These are phyloP conservation scores for Epinephelus fuscoguttatus DNA, from an alignment of 2,113 vertebrate genomes.

Conservation along the genomic window DNA sequence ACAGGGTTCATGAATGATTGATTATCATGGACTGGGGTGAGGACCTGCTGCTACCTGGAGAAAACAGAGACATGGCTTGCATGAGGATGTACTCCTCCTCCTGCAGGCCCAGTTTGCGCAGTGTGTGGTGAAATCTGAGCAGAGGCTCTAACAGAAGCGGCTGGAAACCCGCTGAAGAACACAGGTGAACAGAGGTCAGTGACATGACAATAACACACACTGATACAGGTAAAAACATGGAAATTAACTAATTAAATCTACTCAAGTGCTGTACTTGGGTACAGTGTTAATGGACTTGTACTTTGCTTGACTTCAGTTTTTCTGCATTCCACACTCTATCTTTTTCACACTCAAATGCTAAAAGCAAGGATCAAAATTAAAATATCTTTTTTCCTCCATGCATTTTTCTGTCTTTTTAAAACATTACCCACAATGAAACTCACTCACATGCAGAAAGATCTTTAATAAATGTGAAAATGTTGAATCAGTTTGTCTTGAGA, in stretches of 20 bases:
- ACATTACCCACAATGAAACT: background rate
- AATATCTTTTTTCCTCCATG: no score
- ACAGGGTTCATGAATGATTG: slow-evolving; percentile 39
- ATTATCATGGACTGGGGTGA: slow-evolving; percentile 15
- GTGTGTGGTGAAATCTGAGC: slow-evolving; percentile 85
- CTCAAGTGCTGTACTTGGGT: no score
- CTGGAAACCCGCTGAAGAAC: slow-evolving; percentile 85
- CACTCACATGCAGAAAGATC: background rate
- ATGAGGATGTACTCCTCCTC: slow-evolving; percentile 72
- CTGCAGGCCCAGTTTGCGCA: slow-evolving; percentile 82
- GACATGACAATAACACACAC: background rate
- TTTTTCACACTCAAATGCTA: no score
- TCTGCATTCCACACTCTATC: no score
- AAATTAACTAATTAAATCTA: background rate
- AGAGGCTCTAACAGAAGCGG: slow-evolving; percentile 85
- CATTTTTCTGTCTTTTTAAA: no score
- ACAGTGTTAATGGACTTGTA: no score
- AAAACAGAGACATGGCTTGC: slow-evolving; percentile 69
- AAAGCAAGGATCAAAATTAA: no score
- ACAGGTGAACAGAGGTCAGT: slow-evolving; percentile 13
- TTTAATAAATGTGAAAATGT: background rate
- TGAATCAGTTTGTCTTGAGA: no score
- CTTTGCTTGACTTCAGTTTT: no score
- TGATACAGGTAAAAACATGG: background rate
- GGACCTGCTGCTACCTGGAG: slow-evolving; percentile 55